These are phyloP conservation scores for Labeo calbasu DNA, from an alignment of 2,797 vertebrate genomes.

Conservation along the genomic window DNA sequence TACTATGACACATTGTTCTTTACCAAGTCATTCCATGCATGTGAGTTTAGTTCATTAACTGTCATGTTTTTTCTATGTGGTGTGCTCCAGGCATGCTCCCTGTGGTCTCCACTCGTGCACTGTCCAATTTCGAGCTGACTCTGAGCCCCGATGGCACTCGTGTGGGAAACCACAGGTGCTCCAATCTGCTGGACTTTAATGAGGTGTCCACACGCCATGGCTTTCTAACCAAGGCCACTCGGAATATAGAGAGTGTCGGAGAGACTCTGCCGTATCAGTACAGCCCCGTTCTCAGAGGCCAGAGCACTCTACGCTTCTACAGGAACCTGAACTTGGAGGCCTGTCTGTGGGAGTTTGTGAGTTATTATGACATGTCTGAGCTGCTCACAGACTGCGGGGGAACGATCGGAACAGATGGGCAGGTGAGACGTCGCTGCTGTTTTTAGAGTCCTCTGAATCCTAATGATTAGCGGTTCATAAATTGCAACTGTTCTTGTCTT, in stretches of 20 bases:
- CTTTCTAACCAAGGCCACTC: slow-evolving; percentile 83
- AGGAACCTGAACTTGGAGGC: slow-evolving; percentile 90
- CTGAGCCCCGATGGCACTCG: slow-evolving; percentile 91
- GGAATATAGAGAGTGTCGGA: slow-evolving; percentile 78
- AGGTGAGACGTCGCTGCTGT: slow-evolving; percentile 76
- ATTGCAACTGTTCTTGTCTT: slow-evolving; percentile 5
- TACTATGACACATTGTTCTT: neutral
- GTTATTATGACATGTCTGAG: slow-evolving; percentile 94
- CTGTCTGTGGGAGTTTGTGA: slow-evolving; percentile 92
- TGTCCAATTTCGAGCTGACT: slow-evolving; percentile 91
- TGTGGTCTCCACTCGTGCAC: slow-evolving; percentile 87
- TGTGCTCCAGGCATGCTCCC: slow-evolving; percentile 87
- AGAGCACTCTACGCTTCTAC: slow-evolving; percentile 87
- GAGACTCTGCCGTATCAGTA: slow-evolving; percentile 87
- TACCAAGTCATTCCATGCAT: neutral
- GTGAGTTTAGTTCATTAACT: neutral
- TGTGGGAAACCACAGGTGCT: slow-evolving; percentile 91
- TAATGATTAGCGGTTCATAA: slow-evolving; percentile 17
- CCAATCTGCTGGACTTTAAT: slow-evolving; percentile 87
- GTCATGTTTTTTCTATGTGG: neutral
- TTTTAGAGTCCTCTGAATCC: slow-evolving; percentile 17
- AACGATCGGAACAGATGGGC: slow-evolving; percentile 90
- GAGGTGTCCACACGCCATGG: slow-evolving; percentile 90
- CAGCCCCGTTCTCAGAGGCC: slow-evolving; percentile 80
- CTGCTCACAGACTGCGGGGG: slow-evolving; percentile 92